Evolutionary conservation across 1,140 invertebrate species (phyloP), one percentile per base, ranked within the genome.

Genomic region (Drosophila kurseongensis): DNA sequence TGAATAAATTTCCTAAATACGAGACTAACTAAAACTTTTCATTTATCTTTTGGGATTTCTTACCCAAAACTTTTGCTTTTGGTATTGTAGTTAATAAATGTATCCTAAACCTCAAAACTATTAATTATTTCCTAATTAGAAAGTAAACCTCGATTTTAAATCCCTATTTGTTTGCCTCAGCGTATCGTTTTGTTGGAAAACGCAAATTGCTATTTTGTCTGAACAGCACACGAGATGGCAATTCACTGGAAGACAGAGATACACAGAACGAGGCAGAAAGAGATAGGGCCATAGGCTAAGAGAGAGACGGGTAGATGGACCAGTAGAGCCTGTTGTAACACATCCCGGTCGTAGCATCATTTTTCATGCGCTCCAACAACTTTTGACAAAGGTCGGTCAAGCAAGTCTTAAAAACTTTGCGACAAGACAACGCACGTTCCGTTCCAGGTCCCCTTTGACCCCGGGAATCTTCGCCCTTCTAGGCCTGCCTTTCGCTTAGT

Each of bases 331-430:
- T 75, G 68, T 65, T 85, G 82, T 81, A 86, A 81, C 82, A 86
- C 82, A 85, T 86, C 74, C 81, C 67, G 81, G 78, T 73, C 75
- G 73, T 69, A 81, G 84, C 84, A 88, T 88, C 84, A 88, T 88
- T 89, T 88, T 88, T 88, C 84, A 89, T 88, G 79, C 80, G 84
- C 84, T 88, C 83, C 66, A 88, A 77, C 84, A 88, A 88, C 84
- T 88, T 88, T 84, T 88, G 84, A 88, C 84, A 88, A 88, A 88
- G 84, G 84, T 88, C 84, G 84, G 84, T 88, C 84, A 88, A 88
- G 84, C 84, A 84, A 88, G 84, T 88, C 84, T 88, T 88, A 88
- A 88, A 88, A 88, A 88, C 85, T 88, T 88, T 88, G 80, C 85
- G 83, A 88, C 79, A 89, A 88, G 84, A 88, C 83, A 89, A 89